Evolutionary conservation across 2,113 vertebrate genomes (phyloP).

Genomic region (Rhinolophus ferrumequinum): DNA sequence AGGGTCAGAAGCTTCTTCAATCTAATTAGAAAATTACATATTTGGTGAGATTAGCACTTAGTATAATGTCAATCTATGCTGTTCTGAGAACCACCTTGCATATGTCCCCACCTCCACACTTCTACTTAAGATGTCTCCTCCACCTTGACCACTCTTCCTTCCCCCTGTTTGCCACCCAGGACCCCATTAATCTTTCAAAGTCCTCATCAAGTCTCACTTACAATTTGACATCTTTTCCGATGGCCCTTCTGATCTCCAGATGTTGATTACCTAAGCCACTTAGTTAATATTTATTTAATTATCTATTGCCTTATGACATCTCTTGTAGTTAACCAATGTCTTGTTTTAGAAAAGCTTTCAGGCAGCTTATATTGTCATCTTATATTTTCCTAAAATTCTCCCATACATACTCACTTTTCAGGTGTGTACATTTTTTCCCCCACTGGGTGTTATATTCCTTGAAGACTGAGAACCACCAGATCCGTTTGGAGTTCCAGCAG

Average conservation of each 20-base stretch:
- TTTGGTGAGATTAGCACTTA: constrained; percentile 20
- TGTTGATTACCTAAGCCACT: neutral
- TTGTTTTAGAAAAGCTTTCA: constrained; percentile 14
- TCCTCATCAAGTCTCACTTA: constrained; percentile 7
- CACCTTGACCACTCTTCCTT: neutral
- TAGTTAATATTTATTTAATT: neutral
- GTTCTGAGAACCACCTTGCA: neutral
- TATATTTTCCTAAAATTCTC: constrained; percentile 17
- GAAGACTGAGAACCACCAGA: neutral
- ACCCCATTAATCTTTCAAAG: neutral
- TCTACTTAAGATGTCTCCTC: neutral
- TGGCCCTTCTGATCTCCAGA: neutral
- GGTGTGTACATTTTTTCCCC: neutral
- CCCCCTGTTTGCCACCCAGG: neutral
- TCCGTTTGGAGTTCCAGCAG: neutral
- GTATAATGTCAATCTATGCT: neutral
- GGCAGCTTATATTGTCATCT: neutral
- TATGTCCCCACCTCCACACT: neutral
- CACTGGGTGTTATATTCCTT: neutral
- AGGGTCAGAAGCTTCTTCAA: constrained; percentile 51
- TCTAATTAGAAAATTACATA: constrained; percentile 48
- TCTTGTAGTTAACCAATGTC: neutral
- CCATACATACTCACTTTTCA: neutral
- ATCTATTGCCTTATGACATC: neutral
- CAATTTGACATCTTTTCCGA: constrained; percentile 25